Conservation (phyloP, 2,888 invertebrate genomes). For the Apeira syringaria region DNA sequence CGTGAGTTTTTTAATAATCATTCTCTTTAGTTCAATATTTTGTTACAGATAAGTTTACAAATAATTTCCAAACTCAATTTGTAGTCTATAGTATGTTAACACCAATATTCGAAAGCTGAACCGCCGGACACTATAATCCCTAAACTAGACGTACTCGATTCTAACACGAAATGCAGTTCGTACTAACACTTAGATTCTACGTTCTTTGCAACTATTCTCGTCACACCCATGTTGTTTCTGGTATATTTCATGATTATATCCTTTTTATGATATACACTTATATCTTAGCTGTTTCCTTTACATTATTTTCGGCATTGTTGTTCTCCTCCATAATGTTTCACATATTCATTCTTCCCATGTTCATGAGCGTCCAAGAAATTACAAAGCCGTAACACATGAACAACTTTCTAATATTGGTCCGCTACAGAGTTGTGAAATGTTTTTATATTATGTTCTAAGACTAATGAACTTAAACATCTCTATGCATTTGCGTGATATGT, state of each 20-base stretch:
- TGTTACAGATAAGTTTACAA: conserved; percentile 27
- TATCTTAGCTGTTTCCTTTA: conserved; percentile 3
- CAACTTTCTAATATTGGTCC: conserved; percentile 84
- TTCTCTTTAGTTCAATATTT: no score
- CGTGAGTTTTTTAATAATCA: no score
- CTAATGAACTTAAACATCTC: conserved; percentile 75
- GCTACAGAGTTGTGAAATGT: conserved; percentile 80
- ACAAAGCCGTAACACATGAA: conserved; percentile 69
- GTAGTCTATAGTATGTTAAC: conserved; percentile 45
- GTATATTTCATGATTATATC: conserved; percentile 12
- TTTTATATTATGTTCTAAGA: conserved; percentile 54
- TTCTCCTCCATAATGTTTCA: conserved; percentile 7
- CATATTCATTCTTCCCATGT: conserved; percentile 9
- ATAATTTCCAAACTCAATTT: no score
- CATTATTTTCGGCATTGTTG: conserved; percentile 2
- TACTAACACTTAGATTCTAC: conserved; percentile 64
- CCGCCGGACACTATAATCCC: conserved; percentile 65
- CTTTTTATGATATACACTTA: conserved; percentile 3
- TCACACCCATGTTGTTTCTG: conserved; percentile 15
- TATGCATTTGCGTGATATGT: conserved; percentile 82
- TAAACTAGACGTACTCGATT: conserved; percentile 67
- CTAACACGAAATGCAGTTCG: conserved; percentile 58
- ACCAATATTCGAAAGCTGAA: conserved; percentile 83
- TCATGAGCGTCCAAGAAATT: conserved; percentile 28
- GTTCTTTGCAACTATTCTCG: conserved; percentile 48